Conservation (phyloP, 1,140 invertebrate species). For the Vanessa tameamea region DNA sequence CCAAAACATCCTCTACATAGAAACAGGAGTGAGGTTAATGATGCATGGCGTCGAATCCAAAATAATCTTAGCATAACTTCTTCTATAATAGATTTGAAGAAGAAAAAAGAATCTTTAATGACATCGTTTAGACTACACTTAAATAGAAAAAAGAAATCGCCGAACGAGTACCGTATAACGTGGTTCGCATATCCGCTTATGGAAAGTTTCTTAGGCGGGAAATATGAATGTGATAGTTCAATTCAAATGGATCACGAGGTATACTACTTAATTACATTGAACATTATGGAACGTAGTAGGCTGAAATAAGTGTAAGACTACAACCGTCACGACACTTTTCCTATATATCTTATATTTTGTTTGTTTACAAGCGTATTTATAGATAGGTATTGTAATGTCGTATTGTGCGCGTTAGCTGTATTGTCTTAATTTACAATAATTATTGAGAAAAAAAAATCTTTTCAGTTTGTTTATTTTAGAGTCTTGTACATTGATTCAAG, state of each 20-base stretch:
- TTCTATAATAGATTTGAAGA: slow-evolving; percentile 61
- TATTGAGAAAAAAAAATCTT: too few species aligned
- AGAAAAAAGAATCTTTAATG: slow-evolving; percentile 72
- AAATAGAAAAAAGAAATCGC: slow-evolving; percentile 57
- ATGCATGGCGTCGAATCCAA: slow-evolving; percentile 59
- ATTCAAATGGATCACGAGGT: slow-evolving; percentile 33
- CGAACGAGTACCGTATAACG: slow-evolving; percentile 52
- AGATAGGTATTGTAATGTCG: too few species aligned
- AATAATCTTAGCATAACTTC: slow-evolving; percentile 57
- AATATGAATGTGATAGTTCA: slow-evolving; percentile 67
- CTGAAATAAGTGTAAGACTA: too few species aligned
- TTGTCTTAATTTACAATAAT: too few species aligned
- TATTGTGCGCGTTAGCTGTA: too few species aligned
- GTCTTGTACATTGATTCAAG: too few species aligned
- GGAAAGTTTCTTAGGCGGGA: slow-evolving; percentile 68
- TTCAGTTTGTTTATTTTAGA: too few species aligned
- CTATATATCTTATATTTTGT: too few species aligned
- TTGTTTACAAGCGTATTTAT: too few species aligned
- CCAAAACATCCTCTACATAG: slow-evolving; percentile 50
- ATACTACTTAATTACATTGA: background rate
- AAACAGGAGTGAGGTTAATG: slow-evolving; percentile 42
- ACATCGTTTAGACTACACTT: slow-evolving; percentile 64
- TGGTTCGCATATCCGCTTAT: slow-evolving; percentile 68
- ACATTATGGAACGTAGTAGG: too few species aligned
- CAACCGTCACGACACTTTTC: too few species aligned